Conservation (phyloP, 2,113 vertebrate genomes). For the Candoia aspera region DNA sequence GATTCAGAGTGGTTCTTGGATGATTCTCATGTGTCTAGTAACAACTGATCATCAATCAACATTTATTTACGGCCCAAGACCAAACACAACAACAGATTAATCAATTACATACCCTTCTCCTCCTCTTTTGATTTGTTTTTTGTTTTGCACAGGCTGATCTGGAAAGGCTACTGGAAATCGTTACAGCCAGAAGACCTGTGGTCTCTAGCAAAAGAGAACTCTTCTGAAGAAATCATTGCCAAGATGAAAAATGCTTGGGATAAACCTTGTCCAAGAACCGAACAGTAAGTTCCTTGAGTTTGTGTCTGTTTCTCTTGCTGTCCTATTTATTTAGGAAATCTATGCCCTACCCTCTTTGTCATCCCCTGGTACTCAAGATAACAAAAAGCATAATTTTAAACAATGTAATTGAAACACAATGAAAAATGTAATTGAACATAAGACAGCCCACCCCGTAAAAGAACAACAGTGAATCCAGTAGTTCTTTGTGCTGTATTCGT, state of each 20-base stretch:
- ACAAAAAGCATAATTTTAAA: no score
- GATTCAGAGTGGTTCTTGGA: background rate
- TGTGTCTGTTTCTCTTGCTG: background rate
- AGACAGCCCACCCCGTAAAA: background rate
- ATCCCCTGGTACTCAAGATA: no score
- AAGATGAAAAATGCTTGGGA: conserved; percentile 83
- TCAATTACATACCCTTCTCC: background rate
- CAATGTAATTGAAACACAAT: background rate
- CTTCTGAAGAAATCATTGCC: conserved; percentile 83
- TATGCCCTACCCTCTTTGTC: no score
- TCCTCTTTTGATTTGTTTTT: background rate
- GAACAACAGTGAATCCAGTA: background rate
- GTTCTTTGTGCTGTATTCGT: background rate
- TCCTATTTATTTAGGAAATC: background rate
- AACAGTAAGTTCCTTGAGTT: conserved; percentile 61
- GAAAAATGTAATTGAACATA: background rate
- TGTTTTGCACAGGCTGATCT: conserved; percentile 76
- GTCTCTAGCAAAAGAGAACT: conserved; percentile 84
- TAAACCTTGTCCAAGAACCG: conserved; percentile 9
- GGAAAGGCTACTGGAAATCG: conserved; percentile 81
- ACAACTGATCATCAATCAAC: background rate
- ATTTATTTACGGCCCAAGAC: background rate
- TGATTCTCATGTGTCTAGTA: background rate
- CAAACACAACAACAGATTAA: background rate
- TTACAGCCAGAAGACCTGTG: conserved; percentile 83